phyloP scores from a whole-genome alignment of 2,113 vertebrate genomes.

The Saguinus midas region DNA sequence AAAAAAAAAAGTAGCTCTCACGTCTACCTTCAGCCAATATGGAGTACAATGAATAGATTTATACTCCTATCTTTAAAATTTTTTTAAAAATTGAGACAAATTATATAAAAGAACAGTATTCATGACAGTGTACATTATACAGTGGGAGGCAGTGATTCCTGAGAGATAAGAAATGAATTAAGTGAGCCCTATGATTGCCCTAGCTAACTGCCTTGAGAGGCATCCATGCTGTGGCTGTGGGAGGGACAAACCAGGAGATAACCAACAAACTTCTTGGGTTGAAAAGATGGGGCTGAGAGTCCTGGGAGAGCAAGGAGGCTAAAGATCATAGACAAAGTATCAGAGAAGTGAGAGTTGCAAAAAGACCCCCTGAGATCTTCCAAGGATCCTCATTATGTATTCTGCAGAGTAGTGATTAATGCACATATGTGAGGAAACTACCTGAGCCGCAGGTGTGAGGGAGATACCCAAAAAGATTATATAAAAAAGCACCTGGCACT shows the following conservation, averaged over 20 bases:
- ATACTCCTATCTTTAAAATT: background rate
- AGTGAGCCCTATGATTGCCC: background rate
- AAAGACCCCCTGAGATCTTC: background rate
- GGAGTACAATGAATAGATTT: background rate
- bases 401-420: background rate
- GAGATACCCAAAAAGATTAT: background rate
- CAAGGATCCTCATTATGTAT: background rate
- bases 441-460: background rate
- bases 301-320: background rate
- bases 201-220: background rate
- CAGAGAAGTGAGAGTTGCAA: background rate
- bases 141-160: background rate
- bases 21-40: background rate
- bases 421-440: background rate
- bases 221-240: background rate
- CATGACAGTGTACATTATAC: background rate
- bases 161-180: background rate
- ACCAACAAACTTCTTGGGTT: background rate
- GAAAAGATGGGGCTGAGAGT: background rate
- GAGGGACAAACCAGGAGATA: background rate
- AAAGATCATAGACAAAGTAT: background rate
- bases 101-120: background rate
- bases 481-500: background rate
- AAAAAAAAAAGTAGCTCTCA: background rate
- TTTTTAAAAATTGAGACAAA: background rate